Conservation (phyloP, 2,797 vertebrate genomes). For the Odontamblyopus rebecca region DNA sequence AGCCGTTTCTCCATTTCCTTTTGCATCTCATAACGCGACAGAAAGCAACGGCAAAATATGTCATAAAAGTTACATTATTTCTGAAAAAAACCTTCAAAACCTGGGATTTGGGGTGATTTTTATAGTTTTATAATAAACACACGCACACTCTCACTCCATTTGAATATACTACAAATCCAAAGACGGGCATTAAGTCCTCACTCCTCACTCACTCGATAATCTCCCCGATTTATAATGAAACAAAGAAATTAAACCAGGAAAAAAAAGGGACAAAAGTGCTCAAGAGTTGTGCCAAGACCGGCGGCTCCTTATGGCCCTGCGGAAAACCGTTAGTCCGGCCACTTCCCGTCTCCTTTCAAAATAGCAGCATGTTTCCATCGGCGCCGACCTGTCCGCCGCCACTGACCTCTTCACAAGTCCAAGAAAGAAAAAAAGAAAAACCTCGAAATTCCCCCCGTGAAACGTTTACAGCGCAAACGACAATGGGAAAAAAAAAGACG, state of each 20-base stretch:
- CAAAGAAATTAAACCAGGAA: slow-evolving; percentile 5
- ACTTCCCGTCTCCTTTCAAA: slow-evolving; percentile 38
- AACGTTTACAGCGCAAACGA: slow-evolving; percentile 54
- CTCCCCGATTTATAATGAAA: slow-evolving; percentile 33
- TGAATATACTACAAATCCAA: slow-evolving; percentile 38
- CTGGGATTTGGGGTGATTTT: slow-evolving; percentile 50
- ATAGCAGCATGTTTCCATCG: slow-evolving; percentile 53
- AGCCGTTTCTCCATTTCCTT: background rate
- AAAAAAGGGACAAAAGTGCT: slow-evolving; percentile 67
- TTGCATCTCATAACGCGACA: slow-evolving; percentile 26
- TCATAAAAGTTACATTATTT: slow-evolving; percentile 20
- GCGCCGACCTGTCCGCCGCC: slow-evolving; percentile 41
- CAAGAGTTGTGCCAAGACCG: slow-evolving; percentile 55
- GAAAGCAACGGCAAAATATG: slow-evolving; percentile 12
- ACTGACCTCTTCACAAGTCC: slow-evolving; percentile 42
- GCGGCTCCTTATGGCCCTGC: slow-evolving; percentile 45
- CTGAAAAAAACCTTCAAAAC: slow-evolving; percentile 29
- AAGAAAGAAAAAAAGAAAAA: background rate
- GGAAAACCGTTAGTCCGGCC: slow-evolving; percentile 37
- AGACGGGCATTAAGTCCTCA: slow-evolving; percentile 36
- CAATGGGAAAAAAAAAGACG: slow-evolving; percentile 12
- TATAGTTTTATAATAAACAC: slow-evolving; percentile 46
- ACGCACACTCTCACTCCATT: slow-evolving; percentile 17
- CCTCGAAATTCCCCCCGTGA: slow-evolving; percentile 38
- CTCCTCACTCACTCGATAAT: slow-evolving; percentile 16